A percentile compares a stretch with the other conserved stretches of the same genome.
Conservation (phyloP, 2,113 vertebrate genomes). For the Typhlomys cinereus region DNA sequence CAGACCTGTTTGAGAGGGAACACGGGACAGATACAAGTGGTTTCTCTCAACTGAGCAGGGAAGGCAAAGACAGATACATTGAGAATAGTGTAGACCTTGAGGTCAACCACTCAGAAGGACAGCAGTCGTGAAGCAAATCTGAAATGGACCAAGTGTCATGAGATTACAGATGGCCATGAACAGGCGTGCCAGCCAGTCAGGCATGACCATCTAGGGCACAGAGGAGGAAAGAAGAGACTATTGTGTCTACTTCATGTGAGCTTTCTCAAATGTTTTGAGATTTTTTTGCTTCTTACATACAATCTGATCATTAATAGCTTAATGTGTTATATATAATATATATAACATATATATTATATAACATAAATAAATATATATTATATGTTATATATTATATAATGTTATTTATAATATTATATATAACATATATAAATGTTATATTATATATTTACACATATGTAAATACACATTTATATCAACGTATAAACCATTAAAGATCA, state of each 20-base stretch:
- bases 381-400: not conserved
- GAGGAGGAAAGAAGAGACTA: no score
- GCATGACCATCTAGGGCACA: constrained; percentile 93
- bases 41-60: constrained; percentile 88
- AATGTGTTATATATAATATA: no score
- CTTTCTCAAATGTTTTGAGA: not conserved
- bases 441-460: not conserved
- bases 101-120: constrained; percentile 91
- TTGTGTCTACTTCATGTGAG: no score
- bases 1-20: constrained; percentile 95
- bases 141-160: constrained; percentile 92
- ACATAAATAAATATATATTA: not conserved
- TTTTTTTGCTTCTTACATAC: not conserved
- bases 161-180: constrained; percentile 96
- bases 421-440: no score
- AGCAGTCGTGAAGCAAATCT: constrained; percentile 91
- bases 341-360: no score
- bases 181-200: constrained; percentile 92
- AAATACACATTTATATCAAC: not conserved
- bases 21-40: constrained; percentile 93
- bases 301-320: not conserved
- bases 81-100: constrained; percentile 89
- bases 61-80: constrained; percentile 93
- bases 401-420: no score
- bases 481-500: not conserved